Conservation (phyloP, 2,113 vertebrate species). For the Trematocara stigmaticum region DNA sequence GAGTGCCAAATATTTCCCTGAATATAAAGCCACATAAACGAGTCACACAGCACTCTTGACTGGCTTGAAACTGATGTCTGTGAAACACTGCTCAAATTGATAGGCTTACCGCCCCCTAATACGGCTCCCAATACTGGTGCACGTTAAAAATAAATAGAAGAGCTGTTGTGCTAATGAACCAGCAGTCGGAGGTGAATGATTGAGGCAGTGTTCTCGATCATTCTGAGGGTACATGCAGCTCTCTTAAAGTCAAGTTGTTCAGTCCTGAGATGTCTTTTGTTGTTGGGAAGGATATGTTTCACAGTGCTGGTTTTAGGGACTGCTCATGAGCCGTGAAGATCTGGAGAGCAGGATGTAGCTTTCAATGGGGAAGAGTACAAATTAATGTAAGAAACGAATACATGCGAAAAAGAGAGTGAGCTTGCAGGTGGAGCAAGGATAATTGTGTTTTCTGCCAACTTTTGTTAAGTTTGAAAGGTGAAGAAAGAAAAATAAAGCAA, state of each 20-base stretch:
- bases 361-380: neutral
- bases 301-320: neutral
- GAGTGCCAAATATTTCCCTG: conserved; percentile 33
- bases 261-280: neutral
- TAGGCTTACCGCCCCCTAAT: neutral
- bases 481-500: neutral
- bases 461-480: neutral
- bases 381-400: neutral
- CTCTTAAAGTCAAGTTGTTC: conserved; percentile 32
- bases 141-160: conserved; percentile 37
- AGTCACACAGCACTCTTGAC: neutral
- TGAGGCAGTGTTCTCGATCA: conserved; percentile 1
- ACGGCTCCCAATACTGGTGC: conserved; percentile 6
- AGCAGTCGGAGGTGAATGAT: conserved; percentile 23
- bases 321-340: neutral
- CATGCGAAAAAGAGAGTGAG: neutral
- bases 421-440: neutral
- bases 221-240: neutral
- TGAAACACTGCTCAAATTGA: conserved; percentile 7
- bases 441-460: neutral
- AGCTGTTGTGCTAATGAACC: conserved; percentile 39
- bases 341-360: neutral
- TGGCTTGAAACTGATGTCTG: conserved; percentile 13
- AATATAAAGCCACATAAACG: conserved; percentile 33
- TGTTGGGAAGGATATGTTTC: neutral